Conservation (phyloP, 2,113 vertebrate species). For the Vulpes lagopus region DNA sequence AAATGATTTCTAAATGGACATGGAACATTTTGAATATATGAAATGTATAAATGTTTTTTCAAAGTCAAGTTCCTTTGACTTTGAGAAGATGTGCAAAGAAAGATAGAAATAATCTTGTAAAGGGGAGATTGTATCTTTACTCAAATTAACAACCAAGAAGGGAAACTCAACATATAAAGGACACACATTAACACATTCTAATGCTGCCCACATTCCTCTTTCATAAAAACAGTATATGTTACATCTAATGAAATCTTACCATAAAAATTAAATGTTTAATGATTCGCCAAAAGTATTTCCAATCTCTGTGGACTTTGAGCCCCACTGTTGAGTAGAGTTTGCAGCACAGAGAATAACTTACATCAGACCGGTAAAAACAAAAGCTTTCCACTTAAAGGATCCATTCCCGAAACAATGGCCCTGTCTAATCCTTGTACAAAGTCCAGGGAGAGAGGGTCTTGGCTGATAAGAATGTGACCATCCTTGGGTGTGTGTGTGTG, state of each 20-base stretch:
- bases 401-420: neutral
- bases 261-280: conserved; percentile 84
- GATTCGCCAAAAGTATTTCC: conserved; percentile 80
- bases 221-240: conserved; percentile 79
- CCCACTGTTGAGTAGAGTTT: neutral
- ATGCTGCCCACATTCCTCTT: conserved; percentile 74
- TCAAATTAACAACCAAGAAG: conserved; percentile 7
- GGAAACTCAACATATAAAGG: neutral
- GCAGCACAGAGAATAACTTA: conserved; percentile 44
- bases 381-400: neutral
- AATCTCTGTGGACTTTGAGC: neutral
- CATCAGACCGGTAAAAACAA: neutral
- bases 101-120: neutral
- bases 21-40: neutral
- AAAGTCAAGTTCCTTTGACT: neutral
- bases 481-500: too few relatives aligned
- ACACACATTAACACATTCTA: conserved; percentile 40
- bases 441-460: neutral
- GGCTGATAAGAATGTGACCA: neutral
- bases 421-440: neutral
- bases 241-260: conserved; percentile 81
- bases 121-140: neutral
- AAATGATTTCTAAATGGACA: neutral
- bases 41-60: neutral
- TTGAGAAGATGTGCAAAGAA: neutral